Percentiles rank a stretch among this genome's conserved stretches.
Conservation (phyloP, 2,113 vertebrate species). For the Toxostoma redivivum region DNA sequence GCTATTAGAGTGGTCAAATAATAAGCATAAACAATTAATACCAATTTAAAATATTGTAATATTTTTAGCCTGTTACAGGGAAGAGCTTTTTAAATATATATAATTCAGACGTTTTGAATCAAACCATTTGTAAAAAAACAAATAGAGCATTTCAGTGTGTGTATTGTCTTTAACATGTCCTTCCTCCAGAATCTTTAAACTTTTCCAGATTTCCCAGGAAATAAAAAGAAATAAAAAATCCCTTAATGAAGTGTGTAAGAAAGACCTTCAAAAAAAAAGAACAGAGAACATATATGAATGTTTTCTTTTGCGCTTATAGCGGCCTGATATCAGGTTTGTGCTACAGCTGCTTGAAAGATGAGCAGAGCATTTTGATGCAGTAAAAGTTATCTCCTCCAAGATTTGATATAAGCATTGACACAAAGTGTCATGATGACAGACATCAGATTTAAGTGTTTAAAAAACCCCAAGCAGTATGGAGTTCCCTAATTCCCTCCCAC, state of each 20-base stretch:
- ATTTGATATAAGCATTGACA: not conserved
- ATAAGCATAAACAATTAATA: not conserved
- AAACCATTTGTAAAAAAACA: not conserved
- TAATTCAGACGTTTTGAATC: not conserved
- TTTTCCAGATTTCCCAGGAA: not conserved
- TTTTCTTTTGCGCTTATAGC: not conserved
- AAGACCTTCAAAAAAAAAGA: not conserved
- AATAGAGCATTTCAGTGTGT: not conserved
- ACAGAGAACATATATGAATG: not conserved
- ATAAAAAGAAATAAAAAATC: not conserved
- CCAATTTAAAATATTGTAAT: not conserved
- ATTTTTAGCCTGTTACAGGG: not conserved
- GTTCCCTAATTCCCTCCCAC: not conserved
- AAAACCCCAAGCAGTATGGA: not conserved
- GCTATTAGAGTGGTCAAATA: not conserved
- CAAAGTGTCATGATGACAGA: not conserved
- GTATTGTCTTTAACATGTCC: not conserved
- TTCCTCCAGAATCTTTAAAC: not conserved
- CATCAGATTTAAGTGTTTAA: not conserved
- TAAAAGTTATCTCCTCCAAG: not conserved
- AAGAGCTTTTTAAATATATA: not conserved
- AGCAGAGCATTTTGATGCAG: not conserved
- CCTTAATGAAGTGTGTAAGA: not conserved
- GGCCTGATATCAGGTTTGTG: not conserved
- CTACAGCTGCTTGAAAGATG: not conserved